Conservation (phyloP, 2,888 invertebrate genomes). For the Cabera pusaria region DNA sequence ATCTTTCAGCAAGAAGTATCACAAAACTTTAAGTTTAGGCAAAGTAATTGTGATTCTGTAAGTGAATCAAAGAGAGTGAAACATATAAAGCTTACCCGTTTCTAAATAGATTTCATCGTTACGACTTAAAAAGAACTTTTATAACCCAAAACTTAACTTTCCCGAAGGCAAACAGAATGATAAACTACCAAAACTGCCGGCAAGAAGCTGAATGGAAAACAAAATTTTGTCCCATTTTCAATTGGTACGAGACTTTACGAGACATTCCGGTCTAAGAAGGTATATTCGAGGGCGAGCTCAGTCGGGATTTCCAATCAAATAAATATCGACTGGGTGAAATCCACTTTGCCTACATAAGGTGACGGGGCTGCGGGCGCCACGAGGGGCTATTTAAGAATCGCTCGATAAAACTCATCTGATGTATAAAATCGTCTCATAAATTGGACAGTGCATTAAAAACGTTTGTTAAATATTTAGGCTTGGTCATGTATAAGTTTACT, state of each 20-base stretch:
- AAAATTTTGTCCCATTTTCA: conserved; percentile 28
- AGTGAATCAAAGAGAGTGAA: too few relatives aligned
- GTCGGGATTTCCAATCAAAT: conserved; percentile 48
- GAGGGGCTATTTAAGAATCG: conserved; percentile 33
- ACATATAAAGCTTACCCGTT: too few relatives aligned
- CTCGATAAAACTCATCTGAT: too few relatives aligned
- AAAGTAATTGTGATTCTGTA: too few relatives aligned
- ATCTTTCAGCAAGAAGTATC: too few relatives aligned
- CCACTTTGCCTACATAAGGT: conserved; percentile 38
- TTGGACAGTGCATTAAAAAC: too few relatives aligned
- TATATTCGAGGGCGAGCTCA: conserved; percentile 37
- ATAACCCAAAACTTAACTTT: conserved; percentile 5
- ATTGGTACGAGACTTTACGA: conserved; percentile 21
- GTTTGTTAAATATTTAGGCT: too few relatives aligned
- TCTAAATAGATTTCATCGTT: neutral
- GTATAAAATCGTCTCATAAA: too few relatives aligned
- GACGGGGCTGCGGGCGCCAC: conserved; percentile 30
- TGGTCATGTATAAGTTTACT: too few relatives aligned
- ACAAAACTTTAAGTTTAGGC: too few relatives aligned
- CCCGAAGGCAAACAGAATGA: conserved; percentile 10
- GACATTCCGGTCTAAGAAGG: conserved; percentile 28
- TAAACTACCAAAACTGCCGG: conserved; percentile 18
- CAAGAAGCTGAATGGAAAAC: conserved; percentile 22
- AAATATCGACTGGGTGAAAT: conserved; percentile 43
- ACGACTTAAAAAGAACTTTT: neutral